Conservation (phyloP, 2,113 vertebrate genomes). For the Plestiodon gilberti region DNA sequence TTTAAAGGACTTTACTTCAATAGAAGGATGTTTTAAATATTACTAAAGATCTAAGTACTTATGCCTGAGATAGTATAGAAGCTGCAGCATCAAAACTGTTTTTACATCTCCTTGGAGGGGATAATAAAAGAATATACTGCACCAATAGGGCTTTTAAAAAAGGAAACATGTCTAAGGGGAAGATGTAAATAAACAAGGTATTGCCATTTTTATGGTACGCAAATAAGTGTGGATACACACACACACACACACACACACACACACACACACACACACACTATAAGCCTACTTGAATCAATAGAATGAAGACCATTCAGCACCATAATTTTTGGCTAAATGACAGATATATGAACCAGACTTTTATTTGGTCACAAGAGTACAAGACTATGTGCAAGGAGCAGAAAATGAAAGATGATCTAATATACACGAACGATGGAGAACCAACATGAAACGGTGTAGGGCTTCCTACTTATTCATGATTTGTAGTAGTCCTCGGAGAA, state of each 20-base stretch:
- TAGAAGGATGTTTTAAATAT: conserved; percentile 53
- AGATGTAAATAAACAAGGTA: conserved; percentile 28
- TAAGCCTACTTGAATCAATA: conserved; percentile 11
- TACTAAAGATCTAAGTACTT: conserved; percentile 46
- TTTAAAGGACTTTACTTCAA: conserved; percentile 46
- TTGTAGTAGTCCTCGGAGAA: conserved; percentile 73
- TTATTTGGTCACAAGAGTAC: conserved; percentile 65
- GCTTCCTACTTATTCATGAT: conserved; percentile 77
- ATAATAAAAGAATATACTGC: conserved; percentile 32
- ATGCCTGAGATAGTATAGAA: conserved; percentile 30
- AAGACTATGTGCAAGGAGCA: background rate
- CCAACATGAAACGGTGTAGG: conserved; percentile 54
- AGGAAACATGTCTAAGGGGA: conserved; percentile 34
- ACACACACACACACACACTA: background rate
- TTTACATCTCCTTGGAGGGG: conserved; percentile 49
- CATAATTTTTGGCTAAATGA: conserved; percentile 4
- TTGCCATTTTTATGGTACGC: background rate
- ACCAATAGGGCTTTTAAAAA: conserved; percentile 53
- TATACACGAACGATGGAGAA: conserved; percentile 45
- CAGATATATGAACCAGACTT: conserved; percentile 25
- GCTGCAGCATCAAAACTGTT: conserved; percentile 29
- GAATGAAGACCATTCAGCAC: conserved; percentile 9
- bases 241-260: background rate
- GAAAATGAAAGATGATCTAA: conserved; percentile 64
- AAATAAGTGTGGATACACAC: background rate